Percentiles rank a stretch among this genome's conserved stretches.
These are phyloP conservation scores for Acanthisitta chloris DNA, from an alignment of 2,113 vertebrate genomes.

Conservation along the genomic window DNA sequence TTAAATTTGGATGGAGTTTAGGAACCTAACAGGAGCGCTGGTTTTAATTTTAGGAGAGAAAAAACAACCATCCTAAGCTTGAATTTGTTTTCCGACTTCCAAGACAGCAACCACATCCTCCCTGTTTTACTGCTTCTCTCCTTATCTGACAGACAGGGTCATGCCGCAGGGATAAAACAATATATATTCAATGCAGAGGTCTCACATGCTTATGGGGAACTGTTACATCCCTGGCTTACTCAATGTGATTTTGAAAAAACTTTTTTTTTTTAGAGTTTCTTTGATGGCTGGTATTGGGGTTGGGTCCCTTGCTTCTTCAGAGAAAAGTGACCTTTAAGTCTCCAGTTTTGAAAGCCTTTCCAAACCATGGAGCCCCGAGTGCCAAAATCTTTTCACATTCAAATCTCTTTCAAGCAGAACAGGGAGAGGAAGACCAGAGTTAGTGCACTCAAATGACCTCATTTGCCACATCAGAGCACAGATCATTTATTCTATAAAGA, in stretches of 20 bases:
- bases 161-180: slow-evolving; percentile 10
- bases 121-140: slow-evolving; percentile 11
- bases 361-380: slow-evolving; percentile 31
- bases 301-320: slow-evolving; percentile 14
- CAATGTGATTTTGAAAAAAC: background rate
- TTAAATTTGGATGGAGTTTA: background rate
- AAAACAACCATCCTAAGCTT: background rate
- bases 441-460: slow-evolving; percentile 61
- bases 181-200: background rate
- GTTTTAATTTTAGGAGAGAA: slow-evolving; percentile 53
- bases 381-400: slow-evolving; percentile 65
- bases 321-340: slow-evolving; percentile 58
- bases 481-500: slow-evolving; percentile 46
- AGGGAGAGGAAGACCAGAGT: slow-evolving; percentile 20
- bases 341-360: background rate
- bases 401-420: slow-evolving; percentile 59
- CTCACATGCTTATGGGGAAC: background rate
- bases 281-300: slow-evolving; percentile 30
- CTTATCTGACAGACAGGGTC: slow-evolving; percentile 21
- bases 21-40: background rate
- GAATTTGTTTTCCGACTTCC: slow-evolving; percentile 47
- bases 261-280: background rate
- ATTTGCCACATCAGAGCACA: slow-evolving; percentile 66
- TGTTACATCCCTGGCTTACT: background rate
- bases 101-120: slow-evolving; percentile 57